Percentiles rank a stretch among this genome's conserved stretches.
Evolutionary conservation across 2,888 invertebrate genomes (phyloP).

Genomic region (Ceraclea dissimilis): DNA sequence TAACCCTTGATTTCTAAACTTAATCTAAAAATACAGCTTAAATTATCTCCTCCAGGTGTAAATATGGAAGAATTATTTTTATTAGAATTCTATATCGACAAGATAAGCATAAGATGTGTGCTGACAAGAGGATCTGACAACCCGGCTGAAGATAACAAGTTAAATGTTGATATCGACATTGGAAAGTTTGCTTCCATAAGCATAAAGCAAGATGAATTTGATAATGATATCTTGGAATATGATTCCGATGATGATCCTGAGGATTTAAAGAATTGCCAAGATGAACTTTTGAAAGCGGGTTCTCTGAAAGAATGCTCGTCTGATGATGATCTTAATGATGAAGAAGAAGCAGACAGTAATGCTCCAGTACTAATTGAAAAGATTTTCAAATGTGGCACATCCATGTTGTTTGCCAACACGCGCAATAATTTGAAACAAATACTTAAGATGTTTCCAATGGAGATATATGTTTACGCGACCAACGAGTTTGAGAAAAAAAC

Average conservation of each 20-base stretch:
- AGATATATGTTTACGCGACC: slow-evolving; percentile 45
- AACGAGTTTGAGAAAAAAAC: slow-evolving; percentile 36
- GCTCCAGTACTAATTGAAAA: slow-evolving; percentile 28
- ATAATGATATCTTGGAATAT: slow-evolving; percentile 20
- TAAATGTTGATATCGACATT: slow-evolving; percentile 44
- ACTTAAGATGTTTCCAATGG: slow-evolving; percentile 43
- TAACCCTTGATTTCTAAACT: no score
- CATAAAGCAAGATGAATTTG: slow-evolving; percentile 42
- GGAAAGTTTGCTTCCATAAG: slow-evolving; percentile 45
- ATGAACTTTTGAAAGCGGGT: slow-evolving; percentile 42
- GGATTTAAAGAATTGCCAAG: slow-evolving; percentile 20
- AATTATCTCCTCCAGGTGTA: slow-evolving; percentile 13
- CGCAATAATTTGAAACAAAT: slow-evolving; percentile 41
- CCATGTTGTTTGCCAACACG: slow-evolving; percentile 45
- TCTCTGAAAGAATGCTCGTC: slow-evolving; percentile 27
- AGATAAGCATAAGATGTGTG: slow-evolving; percentile 38
- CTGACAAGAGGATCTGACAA: slow-evolving; percentile 12
- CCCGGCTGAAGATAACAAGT: slow-evolving; percentile 31
- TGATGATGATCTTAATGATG: slow-evolving; percentile 30
- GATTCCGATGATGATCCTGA: slow-evolving; percentile 1
- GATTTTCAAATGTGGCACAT: slow-evolving; percentile 45
- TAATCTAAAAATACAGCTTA: not conserved
- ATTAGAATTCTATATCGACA: slow-evolving; percentile 50
- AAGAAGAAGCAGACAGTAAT: slow-evolving; percentile 4
- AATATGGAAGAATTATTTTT: slow-evolving; percentile 49